These are phyloP conservation scores for Okapia johnstoni DNA, from an alignment of 2,113 vertebrate species.

Conservation along the genomic window DNA sequence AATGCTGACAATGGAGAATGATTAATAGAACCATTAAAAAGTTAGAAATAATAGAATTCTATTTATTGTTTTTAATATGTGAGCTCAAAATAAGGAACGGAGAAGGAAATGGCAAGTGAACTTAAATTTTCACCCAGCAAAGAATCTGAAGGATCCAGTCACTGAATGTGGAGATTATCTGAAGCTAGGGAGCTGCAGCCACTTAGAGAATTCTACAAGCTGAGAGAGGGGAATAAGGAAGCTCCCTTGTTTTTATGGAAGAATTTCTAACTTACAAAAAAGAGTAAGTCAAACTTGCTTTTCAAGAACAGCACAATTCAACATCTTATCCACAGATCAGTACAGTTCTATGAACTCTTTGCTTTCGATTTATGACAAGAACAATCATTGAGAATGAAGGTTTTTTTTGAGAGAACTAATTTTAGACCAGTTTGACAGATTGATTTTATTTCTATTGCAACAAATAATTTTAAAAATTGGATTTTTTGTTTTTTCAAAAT, in stretches of 20 bases:
- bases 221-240: background rate
- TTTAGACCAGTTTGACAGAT: constrained; percentile 4
- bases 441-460: background rate
- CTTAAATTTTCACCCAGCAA: background rate
- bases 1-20: background rate
- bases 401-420: background rate
- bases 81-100: constrained; percentile 35
- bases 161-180: background rate
- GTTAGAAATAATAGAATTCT: constrained; percentile 43
- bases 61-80: constrained; percentile 52
- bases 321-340: background rate
- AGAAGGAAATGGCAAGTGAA: background rate
- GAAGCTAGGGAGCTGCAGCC: background rate
- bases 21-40: constrained; percentile 32
- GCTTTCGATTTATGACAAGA: background rate
- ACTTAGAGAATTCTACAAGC: background rate
- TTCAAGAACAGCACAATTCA: background rate
- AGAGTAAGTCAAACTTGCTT: background rate
- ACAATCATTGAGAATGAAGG: background rate
- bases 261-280: constrained; percentile 12
- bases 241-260: background rate
- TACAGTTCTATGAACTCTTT: background rate
- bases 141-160: background rate
- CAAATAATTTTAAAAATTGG: background rate
- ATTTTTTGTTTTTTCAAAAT: background rate